Evolutionary conservation across 2,888 invertebrate species (phyloP).

Genomic region (Tachina grossa): DNA sequence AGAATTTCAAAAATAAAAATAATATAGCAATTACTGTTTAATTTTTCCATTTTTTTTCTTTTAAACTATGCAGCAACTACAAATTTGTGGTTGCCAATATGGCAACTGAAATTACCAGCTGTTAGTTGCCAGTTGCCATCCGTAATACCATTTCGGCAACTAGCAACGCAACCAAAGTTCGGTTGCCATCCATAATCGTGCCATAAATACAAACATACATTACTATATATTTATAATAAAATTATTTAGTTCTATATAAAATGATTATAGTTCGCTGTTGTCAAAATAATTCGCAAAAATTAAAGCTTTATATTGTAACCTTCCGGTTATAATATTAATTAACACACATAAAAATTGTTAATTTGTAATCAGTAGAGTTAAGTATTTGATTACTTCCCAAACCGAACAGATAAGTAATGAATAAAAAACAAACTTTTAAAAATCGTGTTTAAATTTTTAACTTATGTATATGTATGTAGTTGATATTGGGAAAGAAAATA

Average conservation of each 20-base stretch:
- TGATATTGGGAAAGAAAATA: too few species aligned
- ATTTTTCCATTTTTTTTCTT: too few species aligned
- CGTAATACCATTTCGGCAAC: too few species aligned
- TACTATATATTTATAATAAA: slow-evolving; percentile 55
- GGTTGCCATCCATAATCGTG: too few species aligned
- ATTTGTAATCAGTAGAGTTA: slow-evolving; percentile 64
- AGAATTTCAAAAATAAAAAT: too few species aligned
- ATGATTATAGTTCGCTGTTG: slow-evolving; percentile 57
- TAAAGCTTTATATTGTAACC: slow-evolving; percentile 1
- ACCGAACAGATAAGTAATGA: slow-evolving; percentile 42
- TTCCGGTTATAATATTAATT: background rate
- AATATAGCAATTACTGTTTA: too few species aligned
- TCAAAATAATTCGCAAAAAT: slow-evolving; percentile 46
- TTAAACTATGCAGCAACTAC: too few species aligned
- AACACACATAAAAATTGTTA: slow-evolving; percentile 62
- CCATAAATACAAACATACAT: slow-evolving; percentile 16
- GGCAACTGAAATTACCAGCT: too few species aligned
- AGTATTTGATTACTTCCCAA: slow-evolving; percentile 50
- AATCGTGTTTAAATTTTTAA: background rate
- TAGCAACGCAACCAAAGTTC: too few species aligned
- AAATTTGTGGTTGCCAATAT: too few species aligned
- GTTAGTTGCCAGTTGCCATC: too few species aligned
- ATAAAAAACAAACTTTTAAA: slow-evolving; percentile 43
- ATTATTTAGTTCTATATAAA: slow-evolving; percentile 40
- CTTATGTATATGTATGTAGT: background rate